Evolutionary conservation across 2,888 invertebrate genomes (phyloP).

Genomic region (Sarcophaga variegata): DNA sequence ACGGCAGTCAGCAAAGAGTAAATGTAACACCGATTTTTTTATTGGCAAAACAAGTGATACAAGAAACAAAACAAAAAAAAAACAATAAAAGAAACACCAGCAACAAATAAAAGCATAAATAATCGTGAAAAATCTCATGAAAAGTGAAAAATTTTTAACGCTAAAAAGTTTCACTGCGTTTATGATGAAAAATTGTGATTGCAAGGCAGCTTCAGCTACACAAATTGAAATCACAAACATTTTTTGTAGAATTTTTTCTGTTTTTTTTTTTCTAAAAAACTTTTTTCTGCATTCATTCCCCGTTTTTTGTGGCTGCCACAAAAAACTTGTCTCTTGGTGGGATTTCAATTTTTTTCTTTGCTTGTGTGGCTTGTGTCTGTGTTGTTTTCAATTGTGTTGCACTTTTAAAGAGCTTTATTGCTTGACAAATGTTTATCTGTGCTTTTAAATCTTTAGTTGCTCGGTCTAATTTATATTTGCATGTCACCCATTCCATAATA

Average conservation of each 20-base stretch:
- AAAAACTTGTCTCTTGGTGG: conserved; percentile 42
- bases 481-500: too few species aligned
- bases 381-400: conserved; percentile 54
- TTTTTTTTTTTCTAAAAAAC: conserved; percentile 13
- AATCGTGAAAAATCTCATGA: conserved; percentile 35
- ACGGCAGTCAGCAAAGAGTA: neutral
- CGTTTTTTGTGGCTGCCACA: conserved; percentile 15
- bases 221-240: conserved; percentile 68
- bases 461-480: neutral
- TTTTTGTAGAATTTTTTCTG: neutral
- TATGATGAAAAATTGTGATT: conserved; percentile 61
- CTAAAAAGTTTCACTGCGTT: conserved; percentile 32
- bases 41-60: conserved; percentile 11
- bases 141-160: conserved; percentile 45
- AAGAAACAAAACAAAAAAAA: conserved; percentile 5
- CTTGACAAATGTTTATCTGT: conserved; percentile 55
- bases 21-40: conserved; percentile 56
- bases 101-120: neutral
- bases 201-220: conserved; percentile 34
- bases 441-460: neutral
- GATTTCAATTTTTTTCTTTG: conserved; percentile 10
- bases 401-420: conserved; percentile 55
- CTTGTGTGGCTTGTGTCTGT: conserved; percentile 23
- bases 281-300: neutral
- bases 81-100: neutral